phyloP scores from a whole-genome alignment of 2,113 vertebrate genomes.

The Sula dactylatra region DNA sequence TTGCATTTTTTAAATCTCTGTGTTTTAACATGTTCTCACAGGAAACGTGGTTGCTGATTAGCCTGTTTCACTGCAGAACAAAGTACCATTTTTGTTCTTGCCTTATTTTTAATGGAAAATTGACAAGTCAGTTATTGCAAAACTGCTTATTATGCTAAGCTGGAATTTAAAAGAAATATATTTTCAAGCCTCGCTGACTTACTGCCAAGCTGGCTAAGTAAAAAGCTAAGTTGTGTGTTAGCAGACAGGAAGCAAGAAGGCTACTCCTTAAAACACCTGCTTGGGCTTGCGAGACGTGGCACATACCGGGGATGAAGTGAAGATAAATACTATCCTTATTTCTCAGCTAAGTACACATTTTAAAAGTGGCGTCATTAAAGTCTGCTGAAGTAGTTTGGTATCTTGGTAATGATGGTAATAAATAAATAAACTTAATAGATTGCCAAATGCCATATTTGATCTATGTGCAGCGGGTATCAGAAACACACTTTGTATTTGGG shows the following conservation, averaged over 20 bases:
- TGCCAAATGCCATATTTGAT: neutral
- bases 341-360: neutral
- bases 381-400: neutral
- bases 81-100: neutral
- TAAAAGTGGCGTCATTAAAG: neutral
- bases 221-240: neutral
- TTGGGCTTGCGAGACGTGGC: neutral
- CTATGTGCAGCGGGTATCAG: neutral
- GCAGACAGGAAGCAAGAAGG: neutral
- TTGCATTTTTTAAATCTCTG: neutral
- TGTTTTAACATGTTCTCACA: neutral
- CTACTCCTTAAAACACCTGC: neutral
- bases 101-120: slow-evolving; percentile 43
- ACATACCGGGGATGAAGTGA: neutral
- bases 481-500: neutral
- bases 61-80: neutral
- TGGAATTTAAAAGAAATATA: neutral
- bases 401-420: slow-evolving; percentile 1
- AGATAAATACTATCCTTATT: neutral
- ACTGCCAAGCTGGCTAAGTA: neutral
- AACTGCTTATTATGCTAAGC: neutral
- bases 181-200: neutral
- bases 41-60: neutral
- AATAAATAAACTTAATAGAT: neutral
- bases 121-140: slow-evolving; percentile 1